Evolutionary conservation across 2,797 vertebrate species (phyloP).

Genomic region (Pseudotriccus pelzelni): DNA sequence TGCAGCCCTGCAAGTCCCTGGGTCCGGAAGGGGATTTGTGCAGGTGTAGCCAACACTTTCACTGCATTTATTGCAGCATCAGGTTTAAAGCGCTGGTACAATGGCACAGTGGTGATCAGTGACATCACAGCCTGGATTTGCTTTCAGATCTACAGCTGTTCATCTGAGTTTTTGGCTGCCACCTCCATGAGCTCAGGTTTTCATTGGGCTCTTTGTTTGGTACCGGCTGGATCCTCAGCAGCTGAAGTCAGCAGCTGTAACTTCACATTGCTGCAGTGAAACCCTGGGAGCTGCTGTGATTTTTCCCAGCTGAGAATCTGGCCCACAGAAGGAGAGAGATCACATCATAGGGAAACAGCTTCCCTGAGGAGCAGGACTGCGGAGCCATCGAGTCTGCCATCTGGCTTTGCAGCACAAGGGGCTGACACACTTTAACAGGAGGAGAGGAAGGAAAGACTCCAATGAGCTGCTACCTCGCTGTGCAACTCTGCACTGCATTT

Average conservation of each 20-base stretch:
- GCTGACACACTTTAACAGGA: neutral
- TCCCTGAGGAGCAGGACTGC: neutral
- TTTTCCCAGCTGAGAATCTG: constrained; percentile 17
- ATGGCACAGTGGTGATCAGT: neutral
- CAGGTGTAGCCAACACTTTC: neutral
- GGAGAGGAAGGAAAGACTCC: neutral
- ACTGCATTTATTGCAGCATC: neutral
- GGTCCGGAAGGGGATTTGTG: neutral
- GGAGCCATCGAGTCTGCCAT: neutral
- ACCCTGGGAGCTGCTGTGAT: neutral
- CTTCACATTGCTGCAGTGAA: neutral
- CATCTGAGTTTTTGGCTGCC: constrained; percentile 23
- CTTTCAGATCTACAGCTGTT: constrained; percentile 10
- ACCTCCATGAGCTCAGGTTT: neutral
- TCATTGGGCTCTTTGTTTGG: neutral
- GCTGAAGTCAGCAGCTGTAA: constrained; percentile 27
- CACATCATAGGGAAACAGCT: neutral
- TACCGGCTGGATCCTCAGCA: neutral
- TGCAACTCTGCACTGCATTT: neutral
- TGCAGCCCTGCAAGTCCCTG: neutral
- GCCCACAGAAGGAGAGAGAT: neutral
- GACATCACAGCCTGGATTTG: neutral
- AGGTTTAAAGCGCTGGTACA: neutral
- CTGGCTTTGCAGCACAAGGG: neutral
- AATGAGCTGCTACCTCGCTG: neutral